Evolutionary conservation across 92 coral and sea anemone species (phyloP), one percentile per base, ranked within the genome.

Genomic region (Galaxea fascicularis): DNA sequence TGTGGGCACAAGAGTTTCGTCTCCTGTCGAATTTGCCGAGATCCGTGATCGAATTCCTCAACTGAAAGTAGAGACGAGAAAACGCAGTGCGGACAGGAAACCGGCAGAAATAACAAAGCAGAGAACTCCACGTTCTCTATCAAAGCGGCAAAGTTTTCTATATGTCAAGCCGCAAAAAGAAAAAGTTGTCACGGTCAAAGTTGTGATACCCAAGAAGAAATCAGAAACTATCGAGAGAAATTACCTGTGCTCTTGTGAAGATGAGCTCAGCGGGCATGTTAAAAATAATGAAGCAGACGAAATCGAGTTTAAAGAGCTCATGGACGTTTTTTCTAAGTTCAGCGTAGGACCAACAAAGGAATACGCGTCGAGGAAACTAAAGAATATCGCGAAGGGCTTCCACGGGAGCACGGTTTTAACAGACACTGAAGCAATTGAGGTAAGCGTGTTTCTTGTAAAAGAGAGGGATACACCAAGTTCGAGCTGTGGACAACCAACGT

Each of bases 241-340:
- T 72, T 94, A 90, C 79, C 25, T 83, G 52, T 94, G 98, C 80
- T 72, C 76, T 14, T 94, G 98, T 66, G 81, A 91, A 24, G 65
- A 21, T 22, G 53, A 47, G 21, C 20, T 13, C 68, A 25, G 29
- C n/a, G 70, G 4, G 0, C 10, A 60, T 10, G 62, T 14, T 41
- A 1, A 17, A 29, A 64, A 53, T 18, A 76, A 53, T 64, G 57
- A 8, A 6, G 69, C 35, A 30, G 82, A 54, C 8, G 92, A 90
- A 20, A 39, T 88, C 20, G 73, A 58, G 12, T 85, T 84, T 57
- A 49, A 78, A 13, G 88, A 88, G 59, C 80, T 90, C 26, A 76
- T 90, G 77, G 88, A 72, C 2, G 21, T 85, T 21, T 14, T 90
- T 28, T 8, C 21, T 17, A 74, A 76, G 28, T 84, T 52, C 65